These are phyloP conservation scores for Ctenodactylus gundi DNA, from an alignment of 2,113 vertebrate genomes.

Conservation along the genomic window DNA sequence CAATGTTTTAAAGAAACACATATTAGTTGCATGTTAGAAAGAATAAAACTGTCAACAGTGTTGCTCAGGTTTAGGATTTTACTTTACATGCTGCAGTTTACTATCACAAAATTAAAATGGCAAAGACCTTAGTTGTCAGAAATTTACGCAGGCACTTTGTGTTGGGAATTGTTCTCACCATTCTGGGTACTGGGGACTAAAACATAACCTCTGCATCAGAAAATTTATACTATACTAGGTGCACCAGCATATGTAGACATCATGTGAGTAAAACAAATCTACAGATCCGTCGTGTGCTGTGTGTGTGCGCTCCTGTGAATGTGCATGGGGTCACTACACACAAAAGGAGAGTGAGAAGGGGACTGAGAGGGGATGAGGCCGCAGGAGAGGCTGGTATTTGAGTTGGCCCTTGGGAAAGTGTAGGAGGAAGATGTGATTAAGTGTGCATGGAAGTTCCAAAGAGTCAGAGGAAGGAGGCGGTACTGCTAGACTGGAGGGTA, in stretches of 20 bases:
- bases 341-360: neutral
- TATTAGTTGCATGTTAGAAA: neutral
- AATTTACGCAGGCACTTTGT: neutral
- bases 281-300: neutral
- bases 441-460: neutral
- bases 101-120: neutral
- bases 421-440: too few species aligned
- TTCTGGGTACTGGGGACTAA: neutral
- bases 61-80: neutral
- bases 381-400: neutral
- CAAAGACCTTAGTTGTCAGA: neutral
- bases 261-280: neutral
- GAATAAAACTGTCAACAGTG: neutral
- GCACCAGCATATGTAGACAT: neutral
- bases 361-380: neutral
- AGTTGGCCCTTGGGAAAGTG: neutral
- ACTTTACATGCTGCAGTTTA: neutral
- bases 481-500: neutral
- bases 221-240: neutral
- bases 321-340: neutral
- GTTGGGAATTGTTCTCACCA: neutral
- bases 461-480: neutral
- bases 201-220: neutral
- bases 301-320: fast-evolving
- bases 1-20: slow-evolving; percentile 26